Percentiles rank a stretch among this genome's conserved stretches.
Evolutionary conservation across 64 coral and sea anemone species (phyloP).

Genomic region (Actinia equina): DNA sequence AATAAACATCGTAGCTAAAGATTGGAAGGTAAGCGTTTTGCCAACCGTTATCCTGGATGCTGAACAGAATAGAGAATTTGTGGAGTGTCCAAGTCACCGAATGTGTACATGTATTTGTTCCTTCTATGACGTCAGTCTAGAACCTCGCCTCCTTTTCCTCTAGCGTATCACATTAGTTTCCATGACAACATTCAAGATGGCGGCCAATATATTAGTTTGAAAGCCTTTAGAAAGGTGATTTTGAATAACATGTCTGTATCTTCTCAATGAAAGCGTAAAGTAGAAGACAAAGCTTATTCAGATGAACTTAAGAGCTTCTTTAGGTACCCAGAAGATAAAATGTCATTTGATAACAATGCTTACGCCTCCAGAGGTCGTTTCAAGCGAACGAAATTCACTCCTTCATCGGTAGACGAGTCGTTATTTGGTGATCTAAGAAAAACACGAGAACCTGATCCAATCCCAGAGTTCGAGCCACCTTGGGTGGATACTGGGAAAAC

Average conservation of each 20-base stretch:
- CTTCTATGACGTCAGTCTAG: not conserved
- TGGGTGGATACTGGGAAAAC: conserved; percentile 72
- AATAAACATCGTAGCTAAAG: no score
- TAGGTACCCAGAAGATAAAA: not conserved
- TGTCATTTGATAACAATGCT: conserved; percentile 1
- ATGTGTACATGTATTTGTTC: not conserved
- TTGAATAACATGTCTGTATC: not conserved
- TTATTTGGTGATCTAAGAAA: conserved; percentile 75
- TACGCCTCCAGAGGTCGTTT: conserved; percentile 16
- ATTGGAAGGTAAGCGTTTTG: no score
- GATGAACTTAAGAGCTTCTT: not conserved
- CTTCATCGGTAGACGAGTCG: conserved; percentile 66
- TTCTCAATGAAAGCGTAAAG: not conserved
- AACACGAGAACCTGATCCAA: conserved; percentile 46
- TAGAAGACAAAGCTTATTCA: not conserved
- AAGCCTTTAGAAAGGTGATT: not conserved
- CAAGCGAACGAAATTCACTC: conserved; percentile 41
- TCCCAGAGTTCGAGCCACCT: conserved; percentile 71
- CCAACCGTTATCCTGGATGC: no score
- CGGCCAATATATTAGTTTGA: conserved; percentile 4
- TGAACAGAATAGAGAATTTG: no score
- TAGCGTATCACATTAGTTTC: not conserved
- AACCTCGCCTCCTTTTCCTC: not conserved
- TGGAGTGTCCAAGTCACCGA: no score
- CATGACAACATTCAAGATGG: conserved; percentile 9